Conservation (phyloP, 2,113 vertebrate species). For the Agelaius tricolor region DNA sequence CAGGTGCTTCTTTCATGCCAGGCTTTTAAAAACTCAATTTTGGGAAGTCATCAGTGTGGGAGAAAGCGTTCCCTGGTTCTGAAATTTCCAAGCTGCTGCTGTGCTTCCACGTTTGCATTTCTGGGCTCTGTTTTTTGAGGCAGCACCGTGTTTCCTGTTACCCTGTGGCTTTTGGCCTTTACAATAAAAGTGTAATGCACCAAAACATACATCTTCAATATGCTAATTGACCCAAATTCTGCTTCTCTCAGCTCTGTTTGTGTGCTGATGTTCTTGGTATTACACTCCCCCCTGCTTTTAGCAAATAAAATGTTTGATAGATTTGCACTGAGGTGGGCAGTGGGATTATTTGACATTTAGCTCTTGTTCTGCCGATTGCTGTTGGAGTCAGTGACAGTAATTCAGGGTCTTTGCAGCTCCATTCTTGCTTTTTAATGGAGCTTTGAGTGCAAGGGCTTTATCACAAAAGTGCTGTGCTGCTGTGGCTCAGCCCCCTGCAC, state of each 20-base stretch:
- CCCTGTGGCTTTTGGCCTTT: background rate
- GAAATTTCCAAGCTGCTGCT: background rate
- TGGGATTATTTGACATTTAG: slow-evolving; percentile 26
- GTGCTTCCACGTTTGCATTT: background rate
- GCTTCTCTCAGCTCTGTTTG: background rate
- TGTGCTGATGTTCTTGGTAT: background rate
- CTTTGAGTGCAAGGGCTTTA: slow-evolving; percentile 31
- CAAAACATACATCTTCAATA: background rate
- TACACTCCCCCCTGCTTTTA: background rate
- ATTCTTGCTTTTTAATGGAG: slow-evolving; percentile 43
- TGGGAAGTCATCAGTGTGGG: background rate
- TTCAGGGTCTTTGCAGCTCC: slow-evolving; percentile 17
- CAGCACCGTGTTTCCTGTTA: background rate
- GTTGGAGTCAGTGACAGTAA: background rate
- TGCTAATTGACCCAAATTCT: background rate
- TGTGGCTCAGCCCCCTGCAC: slow-evolving; percentile 7
- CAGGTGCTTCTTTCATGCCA: background rate
- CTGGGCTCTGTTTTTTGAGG: background rate
- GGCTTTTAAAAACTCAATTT: background rate
- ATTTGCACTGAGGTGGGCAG: background rate
- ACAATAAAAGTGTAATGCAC: rapidly evolving
- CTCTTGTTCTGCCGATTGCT: background rate
- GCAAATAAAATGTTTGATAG: slow-evolving; percentile 4
- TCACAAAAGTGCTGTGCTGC: slow-evolving; percentile 23
- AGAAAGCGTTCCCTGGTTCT: background rate